Percentiles rank a stretch among this genome's conserved stretches.
These are phyloP conservation scores for Empidonax traillii DNA, from an alignment of 2,113 vertebrate genomes.

Conservation along the genomic window DNA sequence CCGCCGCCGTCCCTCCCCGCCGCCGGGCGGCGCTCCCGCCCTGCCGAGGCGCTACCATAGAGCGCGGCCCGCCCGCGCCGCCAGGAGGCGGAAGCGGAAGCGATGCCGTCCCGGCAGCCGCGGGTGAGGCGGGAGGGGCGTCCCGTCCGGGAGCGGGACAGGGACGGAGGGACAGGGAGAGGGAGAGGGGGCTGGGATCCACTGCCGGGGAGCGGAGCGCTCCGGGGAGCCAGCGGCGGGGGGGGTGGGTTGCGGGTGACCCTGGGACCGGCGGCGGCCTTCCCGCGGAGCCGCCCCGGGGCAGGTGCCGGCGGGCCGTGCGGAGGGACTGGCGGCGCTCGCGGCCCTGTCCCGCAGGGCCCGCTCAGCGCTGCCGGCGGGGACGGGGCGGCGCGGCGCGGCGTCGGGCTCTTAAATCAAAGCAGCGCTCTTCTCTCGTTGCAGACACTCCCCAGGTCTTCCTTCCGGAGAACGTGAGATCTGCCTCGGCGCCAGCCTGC, in stretches of 20 bases:
- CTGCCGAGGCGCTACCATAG: not conserved
- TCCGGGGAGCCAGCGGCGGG: no score
- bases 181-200: not conserved
- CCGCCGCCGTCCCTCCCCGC: not conserved
- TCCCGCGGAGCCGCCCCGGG: no score
- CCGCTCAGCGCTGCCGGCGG: not conserved
- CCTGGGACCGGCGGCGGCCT: not conserved
- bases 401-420: not conserved
- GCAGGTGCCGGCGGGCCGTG: not conserved
- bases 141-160: not conserved
- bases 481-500: not conserved
- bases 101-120: not conserved
- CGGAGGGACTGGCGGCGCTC: not conserved
- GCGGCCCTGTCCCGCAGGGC: not conserved
- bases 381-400: not conserved
- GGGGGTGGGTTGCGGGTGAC: not conserved
- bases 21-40: not conserved
- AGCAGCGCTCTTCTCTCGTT: not conserved
- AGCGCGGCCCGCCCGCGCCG: not conserved
- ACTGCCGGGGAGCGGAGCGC: not conserved
- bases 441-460: not conserved
- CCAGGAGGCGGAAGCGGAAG: constrained; percentile 3
- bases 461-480: not conserved
- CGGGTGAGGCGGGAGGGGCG: not conserved
- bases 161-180: not conserved